Conservation (phyloP, 2,888 invertebrate genomes). For the Crossocerus cetratus region DNA sequence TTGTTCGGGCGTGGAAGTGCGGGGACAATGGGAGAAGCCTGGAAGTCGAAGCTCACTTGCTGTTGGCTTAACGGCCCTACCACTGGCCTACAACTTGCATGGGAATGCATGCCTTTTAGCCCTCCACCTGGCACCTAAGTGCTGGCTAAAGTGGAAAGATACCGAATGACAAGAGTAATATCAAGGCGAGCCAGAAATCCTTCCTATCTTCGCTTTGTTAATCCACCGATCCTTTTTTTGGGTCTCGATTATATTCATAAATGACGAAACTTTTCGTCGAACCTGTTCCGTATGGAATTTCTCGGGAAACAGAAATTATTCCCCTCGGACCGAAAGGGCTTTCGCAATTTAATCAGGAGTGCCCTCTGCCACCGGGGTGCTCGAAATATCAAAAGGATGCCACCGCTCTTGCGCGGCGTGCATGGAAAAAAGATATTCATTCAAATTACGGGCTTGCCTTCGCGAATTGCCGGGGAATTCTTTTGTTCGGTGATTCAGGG, state of each 20-base stretch:
- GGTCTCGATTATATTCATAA: too few relatives aligned
- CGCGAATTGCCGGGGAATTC: constrained; percentile 2
- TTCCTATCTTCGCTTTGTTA: too few relatives aligned
- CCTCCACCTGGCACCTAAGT: neutral
- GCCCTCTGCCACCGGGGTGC: constrained; percentile 21
- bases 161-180: too few relatives aligned
- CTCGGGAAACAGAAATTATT: constrained; percentile 33
- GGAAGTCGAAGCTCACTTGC: neutral
- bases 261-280: too few relatives aligned
- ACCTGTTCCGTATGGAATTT: too few relatives aligned
- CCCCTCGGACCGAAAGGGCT: constrained; percentile 10
- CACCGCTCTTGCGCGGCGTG: constrained; percentile 24
- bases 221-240: too few relatives aligned
- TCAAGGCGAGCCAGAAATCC: too few relatives aligned
- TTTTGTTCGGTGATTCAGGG: too few relatives aligned
- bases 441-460: constrained; percentile 12
- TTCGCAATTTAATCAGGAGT: constrained; percentile 36
- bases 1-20: neutral
- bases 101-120: neutral
- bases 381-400: constrained; percentile 51
- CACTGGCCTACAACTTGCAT: neutral
- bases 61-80: neutral
- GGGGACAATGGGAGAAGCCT: neutral
- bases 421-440: constrained; percentile 33
- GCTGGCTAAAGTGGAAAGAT: too few relatives aligned